Evolutionary conservation across 2,888 invertebrate genomes (phyloP).

Genomic region (Diaphora mendica): DNA sequence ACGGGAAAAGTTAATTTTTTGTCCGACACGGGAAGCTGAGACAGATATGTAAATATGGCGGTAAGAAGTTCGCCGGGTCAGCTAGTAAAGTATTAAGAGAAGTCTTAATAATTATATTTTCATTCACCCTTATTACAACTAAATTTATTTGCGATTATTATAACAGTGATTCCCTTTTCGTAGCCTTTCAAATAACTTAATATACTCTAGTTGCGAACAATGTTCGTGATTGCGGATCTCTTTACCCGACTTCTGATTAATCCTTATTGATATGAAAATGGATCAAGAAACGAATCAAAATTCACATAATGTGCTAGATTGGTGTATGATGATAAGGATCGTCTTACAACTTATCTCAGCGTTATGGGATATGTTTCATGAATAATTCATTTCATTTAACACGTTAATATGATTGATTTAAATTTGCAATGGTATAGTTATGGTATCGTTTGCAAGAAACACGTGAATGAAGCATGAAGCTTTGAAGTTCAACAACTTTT

Average conservation of each 20-base stretch:
- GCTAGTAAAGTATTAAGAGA: too few species aligned
- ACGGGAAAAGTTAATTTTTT: too few species aligned
- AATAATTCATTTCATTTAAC: slow-evolving; percentile 35
- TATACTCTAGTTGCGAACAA: slow-evolving; percentile 46
- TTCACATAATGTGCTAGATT: slow-evolving; percentile 42
- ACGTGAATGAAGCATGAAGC: not conserved
- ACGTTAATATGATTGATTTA: slow-evolving; percentile 23
- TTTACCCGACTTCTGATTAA: slow-evolving; percentile 57
- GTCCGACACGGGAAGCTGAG: too few species aligned
- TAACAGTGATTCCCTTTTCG: slow-evolving; percentile 32
- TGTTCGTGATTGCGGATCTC: slow-evolving; percentile 55
- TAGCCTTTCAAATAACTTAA: slow-evolving; percentile 26
- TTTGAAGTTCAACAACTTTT: not conserved
- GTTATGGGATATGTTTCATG: slow-evolving; percentile 19
- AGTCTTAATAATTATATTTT: slow-evolving; percentile 27
- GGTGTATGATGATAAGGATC: slow-evolving; percentile 32
- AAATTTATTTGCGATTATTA: slow-evolving; percentile 36
- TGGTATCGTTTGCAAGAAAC: not conserved
- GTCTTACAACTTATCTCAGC: slow-evolving; percentile 25
- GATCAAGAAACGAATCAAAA: slow-evolving; percentile 39
- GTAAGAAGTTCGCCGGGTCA: too few species aligned
- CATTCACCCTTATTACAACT: slow-evolving; percentile 11
- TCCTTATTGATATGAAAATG: slow-evolving; percentile 64
- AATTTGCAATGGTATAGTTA: slow-evolving; percentile 14
- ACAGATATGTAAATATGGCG: too few species aligned